Evolutionary conservation across 2,113 vertebrate species (phyloP), one percentile per base, ranked within the genome.

Genomic region (Scatophagus argus): DNA sequence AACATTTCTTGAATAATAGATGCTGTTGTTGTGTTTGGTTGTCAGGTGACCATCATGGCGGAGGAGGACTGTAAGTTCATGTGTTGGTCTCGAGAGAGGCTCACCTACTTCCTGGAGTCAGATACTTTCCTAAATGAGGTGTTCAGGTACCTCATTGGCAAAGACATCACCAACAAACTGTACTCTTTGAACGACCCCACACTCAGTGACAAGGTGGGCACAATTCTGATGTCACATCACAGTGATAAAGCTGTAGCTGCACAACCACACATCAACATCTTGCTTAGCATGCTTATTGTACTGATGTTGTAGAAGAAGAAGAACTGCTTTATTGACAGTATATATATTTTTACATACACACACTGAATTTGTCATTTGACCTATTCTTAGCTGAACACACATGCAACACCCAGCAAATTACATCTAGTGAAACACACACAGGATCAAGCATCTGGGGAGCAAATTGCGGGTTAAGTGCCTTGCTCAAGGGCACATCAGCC

Each of bases 121-220:
- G 96, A 99, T 55, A 95, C 96, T 32, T 99, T 99, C 86, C 94
- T 99, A 2, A 97, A 95, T 82, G 98, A 99, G 92, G 97, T 99
- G 78, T 99, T 99, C 93, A 95, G 95, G 58, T 97, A 99, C 77
- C 96, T 99, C 69, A 97, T 99, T 34, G 98, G 98, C 78, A 99
- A 99, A 94, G 98, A 99, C 88, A 99, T 99, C 90, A 99, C 98
- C 91, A 99, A 98, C 87, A 99, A 99, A 86, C 94, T 99, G 31
- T 99, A 99, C 85, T 98, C 97, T 1, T 91, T 99, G 85, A 99
- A 99, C 66, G 98, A 99, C 65, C 97, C 98, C 14, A 98, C 97
- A 8, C 93, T 99, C 89, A 99, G 95, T 72, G 97, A 98, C 89
- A 98, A 99, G 96, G 98, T 99, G 89, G 43, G 95, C 61, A 0